Percentiles rank a stretch among this genome's conserved stretches.
Conservation (phyloP, 2,888 invertebrate species). For the Sphinx pinastri region DNA sequence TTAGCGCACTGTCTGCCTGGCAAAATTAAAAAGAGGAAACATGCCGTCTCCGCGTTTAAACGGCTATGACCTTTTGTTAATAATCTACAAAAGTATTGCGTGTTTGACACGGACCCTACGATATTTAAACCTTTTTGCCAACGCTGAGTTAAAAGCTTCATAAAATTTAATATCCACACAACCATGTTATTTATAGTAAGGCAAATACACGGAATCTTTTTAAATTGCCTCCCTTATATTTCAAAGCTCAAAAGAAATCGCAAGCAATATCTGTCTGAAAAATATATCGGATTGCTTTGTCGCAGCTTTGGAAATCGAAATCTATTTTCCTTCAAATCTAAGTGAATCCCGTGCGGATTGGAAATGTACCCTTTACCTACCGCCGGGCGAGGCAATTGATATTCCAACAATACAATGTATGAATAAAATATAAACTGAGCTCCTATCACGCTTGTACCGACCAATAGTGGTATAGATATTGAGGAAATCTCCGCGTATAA, state of each 20-base stretch:
- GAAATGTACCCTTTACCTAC: slow-evolving; percentile 84
- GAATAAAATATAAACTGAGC: slow-evolving; percentile 84
- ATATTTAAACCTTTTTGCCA: neutral
- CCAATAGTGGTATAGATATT: slow-evolving; percentile 72
- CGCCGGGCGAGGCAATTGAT: slow-evolving; percentile 84
- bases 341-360: slow-evolving; percentile 85
- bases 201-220: slow-evolving; percentile 71
- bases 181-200: slow-evolving; percentile 43
- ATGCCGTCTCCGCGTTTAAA: slow-evolving; percentile 65
- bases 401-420: slow-evolving; percentile 85
- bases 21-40: slow-evolving; percentile 80
- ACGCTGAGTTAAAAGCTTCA: neutral
- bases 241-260: slow-evolving; percentile 84
- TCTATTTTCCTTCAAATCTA: slow-evolving; percentile 85
- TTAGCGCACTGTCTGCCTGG: slow-evolving; percentile 79
- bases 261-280: slow-evolving; percentile 84
- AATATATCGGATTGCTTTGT: slow-evolving; percentile 85
- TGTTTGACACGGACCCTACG: neutral
- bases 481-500: slow-evolving; percentile 58
- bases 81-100: neutral
- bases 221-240: slow-evolving; percentile 81
- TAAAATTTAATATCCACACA: slow-evolving; percentile 1
- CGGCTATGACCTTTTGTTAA: slow-evolving; percentile 65
- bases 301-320: slow-evolving; percentile 84
- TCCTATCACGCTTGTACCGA: slow-evolving; percentile 76